Percentiles rank a stretch among this genome's conserved stretches.
phyloP scores from a whole-genome alignment of 92 coral and sea anemone genomes.

The Heteractis magnifica region DNA sequence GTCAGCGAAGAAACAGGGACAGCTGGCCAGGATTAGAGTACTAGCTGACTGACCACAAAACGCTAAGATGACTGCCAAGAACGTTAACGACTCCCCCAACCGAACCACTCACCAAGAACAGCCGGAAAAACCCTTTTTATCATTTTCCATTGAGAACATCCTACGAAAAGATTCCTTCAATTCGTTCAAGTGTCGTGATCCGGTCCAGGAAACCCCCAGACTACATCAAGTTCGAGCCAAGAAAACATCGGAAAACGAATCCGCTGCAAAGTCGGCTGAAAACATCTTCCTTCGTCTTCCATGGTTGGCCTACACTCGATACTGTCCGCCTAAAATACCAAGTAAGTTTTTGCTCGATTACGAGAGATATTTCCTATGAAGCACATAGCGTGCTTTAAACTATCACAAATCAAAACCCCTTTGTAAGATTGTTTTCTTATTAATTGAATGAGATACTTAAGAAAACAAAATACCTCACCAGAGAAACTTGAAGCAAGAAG shows the following conservation, averaged over 20 bases:
- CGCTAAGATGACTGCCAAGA: conserved; percentile 42
- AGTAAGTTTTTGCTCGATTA: conserved; percentile 63
- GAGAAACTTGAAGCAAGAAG: conserved; percentile 2
- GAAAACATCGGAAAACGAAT: conserved; percentile 13
- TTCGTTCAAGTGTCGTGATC: conserved; percentile 29
- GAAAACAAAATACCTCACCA: conserved; percentile 31
- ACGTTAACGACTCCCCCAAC: conserved; percentile 20
- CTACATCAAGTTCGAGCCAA: conserved; percentile 13
- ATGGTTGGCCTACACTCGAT: conserved; percentile 90
- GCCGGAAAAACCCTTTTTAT: conserved; percentile 38
- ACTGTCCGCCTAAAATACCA: conserved; percentile 94
- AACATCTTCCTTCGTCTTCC: conserved; percentile 59
- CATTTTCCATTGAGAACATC: conserved; percentile 47
- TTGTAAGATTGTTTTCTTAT: conserved; percentile 35
- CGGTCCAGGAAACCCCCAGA: conserved; percentile 26
- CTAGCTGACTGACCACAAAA: conserved; percentile 40
- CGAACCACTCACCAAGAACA: conserved; percentile 37
- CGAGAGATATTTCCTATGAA: background rate
- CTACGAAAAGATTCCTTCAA: conserved; percentile 29
- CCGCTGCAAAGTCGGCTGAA: conserved; percentile 8
- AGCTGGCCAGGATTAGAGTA: conserved; percentile 48
- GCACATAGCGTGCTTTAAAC: conserved; percentile 13
- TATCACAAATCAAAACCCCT: conserved; percentile 27
- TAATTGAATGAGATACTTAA: conserved; percentile 40
- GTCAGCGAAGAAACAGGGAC: conserved; percentile 30